phyloP scores from a whole-genome alignment of 1,140 invertebrate species.

The Laupala kohalensis region DNA sequence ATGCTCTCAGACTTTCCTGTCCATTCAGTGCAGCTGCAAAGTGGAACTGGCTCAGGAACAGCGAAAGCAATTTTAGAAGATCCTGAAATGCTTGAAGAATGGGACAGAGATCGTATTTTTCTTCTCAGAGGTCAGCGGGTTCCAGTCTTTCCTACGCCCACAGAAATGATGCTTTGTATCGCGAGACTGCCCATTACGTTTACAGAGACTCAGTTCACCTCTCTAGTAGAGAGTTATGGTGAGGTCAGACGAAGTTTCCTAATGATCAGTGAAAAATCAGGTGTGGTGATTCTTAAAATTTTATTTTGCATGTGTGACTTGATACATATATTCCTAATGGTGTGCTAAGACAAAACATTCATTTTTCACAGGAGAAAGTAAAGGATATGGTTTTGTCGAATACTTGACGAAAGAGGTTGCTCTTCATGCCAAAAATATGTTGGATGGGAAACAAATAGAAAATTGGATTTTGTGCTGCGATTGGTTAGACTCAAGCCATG shows the following conservation, averaged over 20 bases:
- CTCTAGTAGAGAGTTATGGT: conserved; percentile 33
- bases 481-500: conserved; percentile 34
- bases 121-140: conserved; percentile 30
- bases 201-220: conserved; percentile 34
- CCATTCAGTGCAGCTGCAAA: conserved; percentile 24
- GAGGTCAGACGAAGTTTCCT: conserved; percentile 36
- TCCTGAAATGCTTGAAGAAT: conserved; percentile 29
- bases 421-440: conserved; percentile 30
- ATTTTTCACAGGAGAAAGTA: conserved; percentile 32
- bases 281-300: conserved; percentile 20
- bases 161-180: conserved; percentile 39
- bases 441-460: conserved; percentile 34
- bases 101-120: conserved; percentile 25
- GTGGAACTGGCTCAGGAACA: conserved; percentile 25
- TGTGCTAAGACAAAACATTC: background rate
- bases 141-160: conserved; percentile 31
- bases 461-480: conserved; percentile 35
- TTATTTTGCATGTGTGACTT: too few species aligned
- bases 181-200: conserved; percentile 35
- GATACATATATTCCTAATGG: background rate
- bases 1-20: conserved; percentile 26
- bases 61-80: conserved; percentile 27
- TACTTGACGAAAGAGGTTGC: conserved; percentile 36
- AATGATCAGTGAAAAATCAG: conserved; percentile 39
- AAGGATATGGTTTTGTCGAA: conserved; percentile 47